Base-by-base conservation (phyloP, 2,888 invertebrate genomes). In the Campopleginae sp. region DNA sequence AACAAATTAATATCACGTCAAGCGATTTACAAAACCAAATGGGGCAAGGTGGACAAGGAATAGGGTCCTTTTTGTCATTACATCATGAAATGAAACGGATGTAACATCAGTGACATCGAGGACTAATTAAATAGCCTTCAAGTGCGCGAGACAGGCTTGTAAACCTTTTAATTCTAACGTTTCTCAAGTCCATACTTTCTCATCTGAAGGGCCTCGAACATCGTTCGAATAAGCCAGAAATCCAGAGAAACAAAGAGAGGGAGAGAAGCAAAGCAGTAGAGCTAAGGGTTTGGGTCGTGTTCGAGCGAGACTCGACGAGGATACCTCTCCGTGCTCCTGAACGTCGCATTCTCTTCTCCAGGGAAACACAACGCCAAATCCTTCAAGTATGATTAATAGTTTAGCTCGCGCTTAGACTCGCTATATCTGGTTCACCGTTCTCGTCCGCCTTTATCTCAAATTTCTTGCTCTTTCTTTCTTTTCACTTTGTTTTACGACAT, bases 371-470 rank as follows among this genome's bases (percentile, higher is more conserved):
- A 88, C 88, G 87, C 89, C 71, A 72, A 76, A 80, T 84, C 77
- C 88, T 89, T 86, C 84, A 44, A 74, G 78, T 75, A 88, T 90
- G 90, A 90, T 90, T 90, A 90, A 90, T 90, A 89, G 89, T 84
- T 80, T 65, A 61, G 82, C 75, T 77, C 66, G 80, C 66, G 80
- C 77, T 71, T 68, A 76, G 68, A 74, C 51, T 65, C 70, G 71
- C 71, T 42, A 10, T 81, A 71, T 75, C 79, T 79, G 14, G 44
- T 31, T 80, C 68, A 44, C 51, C 51, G 33, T 44, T 83, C 81
- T 66, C 72, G 63, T 85, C 82, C 76, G 71, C 71, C 76, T 82
- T 23, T 71, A 80, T 74, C 74, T 74, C 23, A 12, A 27, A 66
- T 77, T 23, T 17, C 51, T 71, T 6, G 6, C 14, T 19, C 51